Percentiles rank a stretch among this genome's conserved stretches.
Evolutionary conservation across 2,888 invertebrate species (phyloP).

Genomic region (Drosophila anomelani): DNA sequence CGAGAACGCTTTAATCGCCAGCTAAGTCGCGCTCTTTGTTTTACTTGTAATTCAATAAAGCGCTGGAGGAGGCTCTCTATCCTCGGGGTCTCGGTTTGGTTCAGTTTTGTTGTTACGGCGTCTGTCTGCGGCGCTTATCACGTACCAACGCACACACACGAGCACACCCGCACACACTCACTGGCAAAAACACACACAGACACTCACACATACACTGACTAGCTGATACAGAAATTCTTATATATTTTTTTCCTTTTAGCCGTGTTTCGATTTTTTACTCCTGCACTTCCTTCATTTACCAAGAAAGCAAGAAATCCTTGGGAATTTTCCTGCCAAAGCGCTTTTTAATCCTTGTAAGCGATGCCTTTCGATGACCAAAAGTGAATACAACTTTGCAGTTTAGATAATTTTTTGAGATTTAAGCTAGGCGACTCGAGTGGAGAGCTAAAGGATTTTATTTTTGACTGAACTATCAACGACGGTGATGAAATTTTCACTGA

Average conservation of each 20-base stretch:
- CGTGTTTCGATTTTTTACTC: constrained; percentile 75
- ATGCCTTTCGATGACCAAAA: constrained; percentile 39
- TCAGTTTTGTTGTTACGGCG: constrained; percentile 70
- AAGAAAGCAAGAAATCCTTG: constrained; percentile 22
- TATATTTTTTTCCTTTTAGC: constrained; percentile 44
- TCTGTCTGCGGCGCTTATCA: constrained; percentile 70
- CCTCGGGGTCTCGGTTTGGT: constrained; percentile 38
- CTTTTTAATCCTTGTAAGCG: constrained; percentile 4
- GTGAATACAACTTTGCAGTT: constrained; percentile 40
- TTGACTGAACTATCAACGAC: constrained; percentile 80
- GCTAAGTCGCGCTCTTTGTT: constrained; percentile 59
- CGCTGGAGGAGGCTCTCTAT: constrained; percentile 28
- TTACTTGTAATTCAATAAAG: constrained; percentile 71
- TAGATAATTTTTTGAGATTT: constrained; percentile 48
- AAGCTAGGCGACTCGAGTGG: constrained; percentile 44
- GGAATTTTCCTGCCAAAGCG: constrained; percentile 11
- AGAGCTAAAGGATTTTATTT: constrained; percentile 51
- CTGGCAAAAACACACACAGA: constrained; percentile 27
- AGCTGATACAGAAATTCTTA: constrained; percentile 78
- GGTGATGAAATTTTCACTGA: constrained; percentile 84
- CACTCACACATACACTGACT: constrained; percentile 49
- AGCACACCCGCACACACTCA: constrained; percentile 27
- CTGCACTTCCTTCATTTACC: constrained; percentile 35
- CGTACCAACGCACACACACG: constrained; percentile 51
- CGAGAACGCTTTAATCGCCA: constrained; percentile 59